A percentile compares a stretch with the other conserved stretches of the same genome.
Conservation (phyloP, 2,797 vertebrate species). For the Falco rusticolus region DNA sequence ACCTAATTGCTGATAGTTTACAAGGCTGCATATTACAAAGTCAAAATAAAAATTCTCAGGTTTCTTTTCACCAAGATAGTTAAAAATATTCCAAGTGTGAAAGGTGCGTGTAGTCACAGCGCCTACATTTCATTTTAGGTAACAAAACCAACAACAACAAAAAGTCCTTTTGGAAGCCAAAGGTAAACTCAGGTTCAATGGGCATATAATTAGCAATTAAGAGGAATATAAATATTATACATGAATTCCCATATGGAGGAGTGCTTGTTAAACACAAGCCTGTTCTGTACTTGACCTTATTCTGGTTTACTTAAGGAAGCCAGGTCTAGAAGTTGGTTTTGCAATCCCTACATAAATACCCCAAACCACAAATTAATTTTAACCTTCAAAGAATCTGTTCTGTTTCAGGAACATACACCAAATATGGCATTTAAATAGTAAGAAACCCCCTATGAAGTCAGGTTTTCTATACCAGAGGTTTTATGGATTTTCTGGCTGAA, state of each 20-base stretch:
- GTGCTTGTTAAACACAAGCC: neutral
- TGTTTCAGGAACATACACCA: neutral
- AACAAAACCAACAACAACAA: neutral
- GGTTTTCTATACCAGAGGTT: neutral
- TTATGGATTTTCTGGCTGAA: neutral
- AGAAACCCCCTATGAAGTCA: neutral
- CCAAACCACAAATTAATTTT: neutral
- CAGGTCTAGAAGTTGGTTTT: neutral
- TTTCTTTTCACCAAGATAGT: neutral
- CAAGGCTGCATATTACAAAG: neutral
- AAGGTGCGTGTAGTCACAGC: neutral
- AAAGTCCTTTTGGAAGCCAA: neutral
- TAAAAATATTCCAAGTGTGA: neutral
- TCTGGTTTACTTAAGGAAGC: neutral
- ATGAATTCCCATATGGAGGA: neutral
- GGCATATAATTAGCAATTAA: neutral
- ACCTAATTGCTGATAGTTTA: neutral
- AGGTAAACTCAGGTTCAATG: neutral
- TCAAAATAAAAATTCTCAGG: neutral
- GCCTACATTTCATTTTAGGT: neutral
- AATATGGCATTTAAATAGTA: neutral
- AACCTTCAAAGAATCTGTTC: neutral
- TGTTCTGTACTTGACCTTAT: neutral
- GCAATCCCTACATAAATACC: neutral
- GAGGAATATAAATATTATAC: neutral